Percentiles rank a stretch among this genome's conserved stretches.
phyloP scores from a whole-genome alignment of 2,797 vertebrate species.

The Numenius phaeopus region DNA sequence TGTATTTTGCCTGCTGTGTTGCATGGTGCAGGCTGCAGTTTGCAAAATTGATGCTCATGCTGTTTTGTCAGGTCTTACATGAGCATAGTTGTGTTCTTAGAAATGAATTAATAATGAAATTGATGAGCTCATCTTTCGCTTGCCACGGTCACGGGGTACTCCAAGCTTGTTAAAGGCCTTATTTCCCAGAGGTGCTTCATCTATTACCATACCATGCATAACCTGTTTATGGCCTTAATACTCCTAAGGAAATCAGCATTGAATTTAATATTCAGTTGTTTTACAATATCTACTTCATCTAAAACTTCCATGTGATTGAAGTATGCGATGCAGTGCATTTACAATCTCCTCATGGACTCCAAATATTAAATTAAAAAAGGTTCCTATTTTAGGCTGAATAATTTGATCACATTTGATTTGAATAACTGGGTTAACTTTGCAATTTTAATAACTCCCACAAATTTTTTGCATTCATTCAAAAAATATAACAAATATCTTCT shows the following conservation, averaged over 20 bases:
- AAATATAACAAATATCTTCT: neutral
- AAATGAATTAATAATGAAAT: slow-evolving; percentile 64
- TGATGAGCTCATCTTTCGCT: slow-evolving; percentile 44
- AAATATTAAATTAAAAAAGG: neutral
- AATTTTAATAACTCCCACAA: neutral
- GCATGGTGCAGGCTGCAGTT: neutral
- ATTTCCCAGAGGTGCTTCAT: slow-evolving; percentile 37
- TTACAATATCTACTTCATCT: slow-evolving; percentile 33
- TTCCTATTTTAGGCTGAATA: slow-evolving; percentile 6
- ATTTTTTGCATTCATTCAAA: neutral
- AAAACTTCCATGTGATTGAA: slow-evolving; percentile 5
- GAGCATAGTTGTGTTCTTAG: slow-evolving; percentile 24
- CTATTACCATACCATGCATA: neutral
- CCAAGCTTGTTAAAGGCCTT: slow-evolving; percentile 16
- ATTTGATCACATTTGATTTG: neutral
- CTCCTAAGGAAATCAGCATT: neutral
- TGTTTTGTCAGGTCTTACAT: slow-evolving; percentile 43
- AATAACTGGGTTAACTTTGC: slow-evolving; percentile 22
- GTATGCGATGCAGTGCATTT: neutral
- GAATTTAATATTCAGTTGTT: neutral
- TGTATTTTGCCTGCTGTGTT: slow-evolving; percentile 30
- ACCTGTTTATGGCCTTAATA: slow-evolving; percentile 18
- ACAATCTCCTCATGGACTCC: neutral
- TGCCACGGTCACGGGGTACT: neutral
- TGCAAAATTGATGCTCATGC: slow-evolving; percentile 51